Evolutionary conservation across 2,888 invertebrate species (phyloP).

Genomic region (Sylvicola cinctus): DNA sequence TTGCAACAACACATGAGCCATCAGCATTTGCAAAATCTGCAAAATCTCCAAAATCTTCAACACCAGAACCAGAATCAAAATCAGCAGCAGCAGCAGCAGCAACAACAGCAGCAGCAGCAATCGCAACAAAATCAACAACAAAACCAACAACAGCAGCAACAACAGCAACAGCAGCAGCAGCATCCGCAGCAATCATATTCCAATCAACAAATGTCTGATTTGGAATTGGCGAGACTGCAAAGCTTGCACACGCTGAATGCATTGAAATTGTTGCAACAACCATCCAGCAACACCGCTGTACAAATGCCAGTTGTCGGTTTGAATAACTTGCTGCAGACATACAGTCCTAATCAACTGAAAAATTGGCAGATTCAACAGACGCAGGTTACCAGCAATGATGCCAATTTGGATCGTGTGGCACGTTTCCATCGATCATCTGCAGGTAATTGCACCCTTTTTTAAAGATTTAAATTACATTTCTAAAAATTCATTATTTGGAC

Average conservation of each 20-base stretch:
- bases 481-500: constrained; percentile 2
- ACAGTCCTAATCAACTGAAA: constrained; percentile 9
- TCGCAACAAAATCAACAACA: background rate
- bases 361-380: constrained; percentile 8
- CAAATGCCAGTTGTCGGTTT: constrained; percentile 10
- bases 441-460: constrained; percentile 6
- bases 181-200: constrained; percentile 5
- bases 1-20: constrained; percentile 5
- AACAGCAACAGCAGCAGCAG: background rate
- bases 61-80: background rate
- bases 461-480: background rate
- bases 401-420: constrained; percentile 21
- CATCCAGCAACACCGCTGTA: background rate
- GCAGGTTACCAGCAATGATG: constrained; percentile 12
- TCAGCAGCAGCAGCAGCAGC: background rate
- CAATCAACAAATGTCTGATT: constrained; percentile 12
- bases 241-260: constrained; percentile 20
- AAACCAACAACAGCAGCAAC: constrained; percentile 5
- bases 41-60: background rate
- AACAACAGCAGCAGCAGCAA: background rate
- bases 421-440: constrained; percentile 22
- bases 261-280: constrained; percentile 19
- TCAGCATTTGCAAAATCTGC: constrained; percentile 2
- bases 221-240: constrained; percentile 20
- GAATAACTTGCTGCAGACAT: constrained; percentile 10